Conservation (phyloP, 23 tunicate genomes). For the Clavelina lepadiformis region DNA sequence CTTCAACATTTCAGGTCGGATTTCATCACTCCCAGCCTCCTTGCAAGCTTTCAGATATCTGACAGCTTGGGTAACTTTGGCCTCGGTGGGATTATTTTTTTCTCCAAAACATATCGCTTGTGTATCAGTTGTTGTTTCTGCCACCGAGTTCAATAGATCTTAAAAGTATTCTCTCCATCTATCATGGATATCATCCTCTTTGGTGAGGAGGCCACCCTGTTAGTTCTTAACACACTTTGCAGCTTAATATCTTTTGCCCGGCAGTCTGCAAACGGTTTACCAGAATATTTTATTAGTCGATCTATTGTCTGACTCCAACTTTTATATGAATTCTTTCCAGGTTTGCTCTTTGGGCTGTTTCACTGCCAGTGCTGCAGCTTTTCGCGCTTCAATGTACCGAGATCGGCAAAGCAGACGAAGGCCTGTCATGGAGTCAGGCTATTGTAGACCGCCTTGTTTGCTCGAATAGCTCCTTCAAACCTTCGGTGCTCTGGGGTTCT, state of each 20-base stretch:
- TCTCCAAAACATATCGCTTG: no score
- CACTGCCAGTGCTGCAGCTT: no score
- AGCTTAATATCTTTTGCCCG: no score
- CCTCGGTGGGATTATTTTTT: not conserved
- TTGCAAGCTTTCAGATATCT: not conserved
- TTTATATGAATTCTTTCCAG: no score
- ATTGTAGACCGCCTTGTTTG: not conserved
- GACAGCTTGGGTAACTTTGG: not conserved
- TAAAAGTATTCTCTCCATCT: not conserved
- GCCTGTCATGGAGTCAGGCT: not conserved
- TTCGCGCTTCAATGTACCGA: not conserved
- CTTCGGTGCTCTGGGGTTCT: not conserved
- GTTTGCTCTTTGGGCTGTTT: no score
- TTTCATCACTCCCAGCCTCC: not conserved
- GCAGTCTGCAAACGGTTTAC: no score
- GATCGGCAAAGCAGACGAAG: not conserved
- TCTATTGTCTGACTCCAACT: no score
- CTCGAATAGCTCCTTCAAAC: not conserved
- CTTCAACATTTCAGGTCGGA: constrained; percentile 2
- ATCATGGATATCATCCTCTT: not conserved
- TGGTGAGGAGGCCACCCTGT: no score
- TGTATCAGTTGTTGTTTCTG: not conserved
- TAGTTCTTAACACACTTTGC: no score
- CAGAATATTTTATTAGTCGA: not conserved
- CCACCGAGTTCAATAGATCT: not conserved